Percentiles rank a stretch among this genome's conserved stretches.
phyloP scores from a whole-genome alignment of 2,797 vertebrate genomes.

The Apodemus agrarius region DNA sequence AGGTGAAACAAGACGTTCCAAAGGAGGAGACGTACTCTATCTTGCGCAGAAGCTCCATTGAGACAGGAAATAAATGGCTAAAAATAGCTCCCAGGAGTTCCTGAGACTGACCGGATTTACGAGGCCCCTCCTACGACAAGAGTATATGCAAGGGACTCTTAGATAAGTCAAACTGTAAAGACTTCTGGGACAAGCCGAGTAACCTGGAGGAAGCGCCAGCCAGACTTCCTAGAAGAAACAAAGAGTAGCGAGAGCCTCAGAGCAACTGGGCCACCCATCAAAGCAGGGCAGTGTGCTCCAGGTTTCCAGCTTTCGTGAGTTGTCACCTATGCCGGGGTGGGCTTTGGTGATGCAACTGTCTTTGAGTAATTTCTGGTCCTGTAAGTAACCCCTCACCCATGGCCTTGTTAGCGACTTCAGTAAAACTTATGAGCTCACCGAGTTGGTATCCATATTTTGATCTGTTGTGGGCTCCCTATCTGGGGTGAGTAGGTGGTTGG shows the following conservation, averaged over 20 bases:
- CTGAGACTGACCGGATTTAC: neutral
- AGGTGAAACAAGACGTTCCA: neutral
- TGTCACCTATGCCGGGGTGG: no score
- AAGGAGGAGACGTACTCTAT: neutral
- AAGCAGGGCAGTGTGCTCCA: neutral
- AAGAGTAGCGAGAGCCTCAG: neutral
- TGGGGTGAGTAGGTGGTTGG: neutral
- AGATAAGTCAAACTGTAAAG: neutral
- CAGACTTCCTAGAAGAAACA: neutral
- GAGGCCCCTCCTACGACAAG: neutral
- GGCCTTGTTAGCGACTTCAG: neutral
- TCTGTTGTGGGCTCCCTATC: neutral
- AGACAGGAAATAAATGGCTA: neutral
- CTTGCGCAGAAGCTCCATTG: neutral
- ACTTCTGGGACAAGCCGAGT: neutral
- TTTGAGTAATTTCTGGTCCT: neutral
- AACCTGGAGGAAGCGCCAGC: neutral
- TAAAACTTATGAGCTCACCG: neutral
- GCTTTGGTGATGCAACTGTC: neutral
- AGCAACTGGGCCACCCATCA: no score
- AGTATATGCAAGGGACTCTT: neutral
- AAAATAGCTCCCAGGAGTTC: neutral
- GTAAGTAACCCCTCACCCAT: neutral
- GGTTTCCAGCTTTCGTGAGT: neutral
- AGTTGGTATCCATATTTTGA: neutral